Base-by-base conservation (phyloP, 2,888 invertebrate genomes). In the Lycocerus yunnanus region DNA sequence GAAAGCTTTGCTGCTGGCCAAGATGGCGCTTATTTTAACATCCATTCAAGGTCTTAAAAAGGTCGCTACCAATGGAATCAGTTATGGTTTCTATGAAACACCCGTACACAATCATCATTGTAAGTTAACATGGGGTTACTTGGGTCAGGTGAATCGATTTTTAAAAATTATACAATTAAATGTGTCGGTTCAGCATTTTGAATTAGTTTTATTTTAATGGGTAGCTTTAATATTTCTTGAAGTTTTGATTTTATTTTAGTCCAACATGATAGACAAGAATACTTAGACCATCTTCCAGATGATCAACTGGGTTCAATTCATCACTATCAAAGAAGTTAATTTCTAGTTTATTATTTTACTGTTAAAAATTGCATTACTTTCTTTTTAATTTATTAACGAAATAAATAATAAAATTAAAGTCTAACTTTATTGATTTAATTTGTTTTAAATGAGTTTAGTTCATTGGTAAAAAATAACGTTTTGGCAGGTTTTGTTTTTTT, bases 31-130 rank as follows among this genome's bases (percentile, higher is more conserved):
- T 5, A 89, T 95, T 66, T 87, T 95, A 11, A 93, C 94, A 2
- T 93, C 94, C 0, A 93, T 95, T 77, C 94, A 94, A 84, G 94
- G 94, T 13, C 86, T 95, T 9, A 95, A 94, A 85, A 93, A 93
- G 89, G 93, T 93, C 82, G 93, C 93, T 82, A 89, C 93, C 80
- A 93, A 90, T 87, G 92, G 93, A 85, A 83, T 94, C 76, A 93
- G 91, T 88, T 94, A 94, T 83, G 94, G 94, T 15, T 89, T 94
- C 68, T 94, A 94, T 84, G 92, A 92, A 76, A 89, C 90, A 72
- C 88, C 80, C 84, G 68, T 6, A 6, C 58, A 5, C 14, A 14
- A 65, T 66, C 69, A 65, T 66, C 69, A 67, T 27, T 71, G 71
- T 69, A 68, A 71, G 74, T 59, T 43, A n/a, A n/a, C 5, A 24